Percentiles rank a stretch among this genome's conserved stretches.
Conservation (phyloP, 2,113 vertebrate genomes). For the Coreoperca whiteheadi region DNA sequence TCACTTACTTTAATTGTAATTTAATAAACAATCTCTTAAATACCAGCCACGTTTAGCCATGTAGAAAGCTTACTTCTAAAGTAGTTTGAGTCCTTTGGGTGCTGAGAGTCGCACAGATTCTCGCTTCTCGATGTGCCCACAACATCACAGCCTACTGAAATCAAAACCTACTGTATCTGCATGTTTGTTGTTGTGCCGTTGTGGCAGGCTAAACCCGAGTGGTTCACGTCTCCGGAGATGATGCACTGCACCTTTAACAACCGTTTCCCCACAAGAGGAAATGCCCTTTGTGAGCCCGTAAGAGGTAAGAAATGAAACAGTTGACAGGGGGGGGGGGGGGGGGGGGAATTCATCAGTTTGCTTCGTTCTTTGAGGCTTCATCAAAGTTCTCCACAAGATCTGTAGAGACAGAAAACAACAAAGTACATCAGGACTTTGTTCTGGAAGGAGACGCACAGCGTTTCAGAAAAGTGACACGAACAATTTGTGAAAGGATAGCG, state of each 20-base stretch:
- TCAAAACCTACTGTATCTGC: constrained; percentile 47
- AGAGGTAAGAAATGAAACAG: constrained; percentile 53
- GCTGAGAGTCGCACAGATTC: constrained; percentile 26
- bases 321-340: background rate
- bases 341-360: constrained; percentile 86
- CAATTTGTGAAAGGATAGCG: background rate
- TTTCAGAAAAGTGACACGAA: background rate
- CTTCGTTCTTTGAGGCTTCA: constrained; percentile 98
- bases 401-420: constrained; percentile 68
- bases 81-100: constrained; percentile 58
- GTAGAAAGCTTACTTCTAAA: constrained; percentile 50
- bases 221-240: constrained; percentile 46
- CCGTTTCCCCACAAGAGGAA: constrained; percentile 59
- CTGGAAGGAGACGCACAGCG: background rate
- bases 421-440: background rate
- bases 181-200: constrained; percentile 22
- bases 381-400: constrained; percentile 99
- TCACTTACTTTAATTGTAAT: constrained; percentile 55
- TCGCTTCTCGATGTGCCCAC: constrained; percentile 23
- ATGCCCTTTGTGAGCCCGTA: constrained; percentile 61
- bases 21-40: constrained; percentile 77
- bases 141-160: constrained; percentile 32
- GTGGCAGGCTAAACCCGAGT: constrained; percentile 39
- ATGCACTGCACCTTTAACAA: constrained; percentile 63
- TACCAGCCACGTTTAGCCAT: constrained; percentile 58